phyloP scores from a whole-genome alignment of 2,888 invertebrate genomes.

The Siphlonurus alternatus region DNA sequence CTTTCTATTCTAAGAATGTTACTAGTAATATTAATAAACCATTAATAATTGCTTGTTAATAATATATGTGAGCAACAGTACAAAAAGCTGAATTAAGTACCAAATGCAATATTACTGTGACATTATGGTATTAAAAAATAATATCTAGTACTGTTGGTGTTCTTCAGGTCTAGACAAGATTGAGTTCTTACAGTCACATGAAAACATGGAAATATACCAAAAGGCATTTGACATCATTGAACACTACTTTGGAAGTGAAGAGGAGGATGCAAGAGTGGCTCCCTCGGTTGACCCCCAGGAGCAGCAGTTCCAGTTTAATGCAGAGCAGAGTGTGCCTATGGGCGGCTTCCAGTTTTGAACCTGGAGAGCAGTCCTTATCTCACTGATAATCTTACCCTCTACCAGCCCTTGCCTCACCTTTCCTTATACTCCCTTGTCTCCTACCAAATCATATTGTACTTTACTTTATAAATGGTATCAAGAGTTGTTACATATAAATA shows the following conservation, averaged over 20 bases:
- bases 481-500: too few relatives aligned
- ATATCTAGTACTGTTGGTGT: too few relatives aligned
- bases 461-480: too few relatives aligned
- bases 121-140: too few relatives aligned
- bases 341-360: slow-evolving; percentile 66
- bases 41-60: too few relatives aligned
- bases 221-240: slow-evolving; percentile 96
- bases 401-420: not conserved
- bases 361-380: not conserved
- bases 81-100: too few relatives aligned
- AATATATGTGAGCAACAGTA: too few relatives aligned
- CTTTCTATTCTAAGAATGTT: too few relatives aligned
- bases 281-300: slow-evolving; percentile 59
- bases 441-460: not conserved
- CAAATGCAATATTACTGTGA: too few relatives aligned
- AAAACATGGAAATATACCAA: slow-evolving; percentile 91
- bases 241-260: slow-evolving; percentile 81
- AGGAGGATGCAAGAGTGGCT: slow-evolving; percentile 56
- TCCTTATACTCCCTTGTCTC: not conserved
- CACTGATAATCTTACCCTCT: too few relatives aligned
- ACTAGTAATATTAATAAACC: too few relatives aligned
- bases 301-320: slow-evolving; percentile 40
- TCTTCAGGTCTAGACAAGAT: slow-evolving; percentile 85
- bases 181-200: slow-evolving; percentile 92
- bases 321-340: slow-evolving; percentile 55